Evolutionary conservation across 2,113 vertebrate genomes (phyloP).

Genomic region (Craseonycteris thonglongyai): DNA sequence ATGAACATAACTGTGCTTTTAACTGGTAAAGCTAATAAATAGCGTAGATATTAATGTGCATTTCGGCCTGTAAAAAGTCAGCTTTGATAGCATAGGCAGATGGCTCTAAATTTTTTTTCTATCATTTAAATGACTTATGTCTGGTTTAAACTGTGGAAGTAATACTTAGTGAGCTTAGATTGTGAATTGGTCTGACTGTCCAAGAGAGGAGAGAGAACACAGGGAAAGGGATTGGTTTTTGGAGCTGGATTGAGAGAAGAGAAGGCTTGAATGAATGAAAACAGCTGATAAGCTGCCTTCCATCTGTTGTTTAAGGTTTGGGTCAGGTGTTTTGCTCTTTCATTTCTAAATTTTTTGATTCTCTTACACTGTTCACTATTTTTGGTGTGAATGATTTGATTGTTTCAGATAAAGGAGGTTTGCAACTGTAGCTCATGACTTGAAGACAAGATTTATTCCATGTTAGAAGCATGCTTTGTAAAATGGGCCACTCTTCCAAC

Average conservation of each 20-base stretch:
- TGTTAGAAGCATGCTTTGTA: constrained; percentile 3
- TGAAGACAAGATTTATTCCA: constrained; percentile 21
- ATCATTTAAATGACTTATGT: neutral
- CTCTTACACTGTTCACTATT: neutral
- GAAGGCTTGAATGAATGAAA: neutral
- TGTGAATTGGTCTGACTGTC: neutral
- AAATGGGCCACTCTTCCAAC: neutral
- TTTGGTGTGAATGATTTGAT: constrained; percentile 26
- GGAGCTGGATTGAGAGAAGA: neutral
- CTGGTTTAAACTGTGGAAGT: neutral
- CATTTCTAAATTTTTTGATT: neutral
- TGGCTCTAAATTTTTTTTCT: neutral
- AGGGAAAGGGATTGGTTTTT: neutral
- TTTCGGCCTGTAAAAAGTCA: neutral
- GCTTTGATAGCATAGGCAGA: neutral
- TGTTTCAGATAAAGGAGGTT: constrained; percentile 32
- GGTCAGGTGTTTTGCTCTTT: neutral
- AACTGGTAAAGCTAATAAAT: neutral
- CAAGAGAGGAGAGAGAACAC: neutral
- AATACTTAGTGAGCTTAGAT: neutral
- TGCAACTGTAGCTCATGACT: neutral
- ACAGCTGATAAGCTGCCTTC: neutral
- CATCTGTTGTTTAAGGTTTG: neutral
- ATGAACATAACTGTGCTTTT: neutral
- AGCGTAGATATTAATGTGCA: neutral